Conservation (phyloP, 2,113 vertebrate species). For the Nothocercus nigrocapillus region DNA sequence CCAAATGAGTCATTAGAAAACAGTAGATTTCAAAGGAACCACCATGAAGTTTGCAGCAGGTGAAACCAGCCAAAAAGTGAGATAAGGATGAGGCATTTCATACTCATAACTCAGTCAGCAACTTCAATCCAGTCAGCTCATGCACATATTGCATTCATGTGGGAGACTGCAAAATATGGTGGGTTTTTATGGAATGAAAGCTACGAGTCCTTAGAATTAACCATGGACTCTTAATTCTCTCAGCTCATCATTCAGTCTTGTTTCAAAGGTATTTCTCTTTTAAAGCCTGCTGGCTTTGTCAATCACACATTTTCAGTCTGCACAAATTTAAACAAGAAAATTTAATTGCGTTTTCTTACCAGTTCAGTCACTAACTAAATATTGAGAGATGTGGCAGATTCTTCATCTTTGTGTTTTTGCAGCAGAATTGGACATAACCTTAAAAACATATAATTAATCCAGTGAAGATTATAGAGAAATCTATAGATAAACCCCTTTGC, state of each 20-base stretch:
- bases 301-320: neutral
- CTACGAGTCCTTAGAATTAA: neutral
- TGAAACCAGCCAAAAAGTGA: constrained; percentile 25
- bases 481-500: neutral
- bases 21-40: constrained; percentile 42
- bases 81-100: neutral
- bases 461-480: neutral
- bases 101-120: constrained; percentile 13
- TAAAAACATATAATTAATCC: neutral
- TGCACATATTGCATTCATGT: neutral
- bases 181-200: neutral
- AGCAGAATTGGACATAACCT: neutral
- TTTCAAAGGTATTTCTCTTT: neutral
- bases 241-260: neutral
- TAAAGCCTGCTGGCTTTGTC: neutral
- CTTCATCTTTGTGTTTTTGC: neutral
- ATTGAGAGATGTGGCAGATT: neutral
- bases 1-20: constrained; percentile 36
- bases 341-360: neutral
- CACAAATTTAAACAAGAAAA: neutral
- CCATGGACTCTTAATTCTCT: neutral
- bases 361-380: neutral
- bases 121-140: neutral
- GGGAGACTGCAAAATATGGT: neutral
- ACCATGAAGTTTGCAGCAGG: constrained; percentile 7